Evolutionary conservation across 2,888 invertebrate genomes (phyloP).

Genomic region (Meta bourneti): DNA sequence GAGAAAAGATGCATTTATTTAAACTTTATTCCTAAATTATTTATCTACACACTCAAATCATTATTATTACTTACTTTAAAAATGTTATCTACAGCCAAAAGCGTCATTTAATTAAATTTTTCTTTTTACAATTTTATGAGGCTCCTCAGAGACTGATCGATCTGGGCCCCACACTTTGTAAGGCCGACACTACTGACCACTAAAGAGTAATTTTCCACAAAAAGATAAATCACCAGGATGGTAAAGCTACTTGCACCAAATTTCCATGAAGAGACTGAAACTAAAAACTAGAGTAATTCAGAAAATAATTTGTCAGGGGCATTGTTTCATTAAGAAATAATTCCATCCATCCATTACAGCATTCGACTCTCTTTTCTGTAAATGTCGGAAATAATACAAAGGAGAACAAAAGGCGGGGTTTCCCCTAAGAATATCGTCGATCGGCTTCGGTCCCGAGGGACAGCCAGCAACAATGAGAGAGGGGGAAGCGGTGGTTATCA

Average conservation of each 20-base stretch:
- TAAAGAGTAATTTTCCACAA: too few species aligned
- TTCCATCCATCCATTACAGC: not conserved
- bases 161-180: too few species aligned
- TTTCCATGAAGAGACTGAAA: not conserved
- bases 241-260: not conserved
- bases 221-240: too few species aligned
- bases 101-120: too few species aligned
- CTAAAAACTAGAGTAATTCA: not conserved
- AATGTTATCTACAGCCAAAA: too few species aligned
- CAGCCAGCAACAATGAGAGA: slow-evolving; percentile 52
- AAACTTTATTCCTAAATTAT: too few species aligned
- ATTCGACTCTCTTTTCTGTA: not conserved
- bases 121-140: too few species aligned
- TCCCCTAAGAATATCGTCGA: slow-evolving; percentile 5
- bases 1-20: too few species aligned
- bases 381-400: not conserved
- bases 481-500: not conserved
- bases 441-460: slow-evolving; percentile 7
- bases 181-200: too few species aligned
- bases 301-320: not conserved
- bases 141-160: too few species aligned
- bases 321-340: not conserved
- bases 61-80: too few species aligned
- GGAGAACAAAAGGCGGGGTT: not conserved
- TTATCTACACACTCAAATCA: too few species aligned